Evolutionary conservation across 2,113 vertebrate species (phyloP), one percentile per base, ranked within the genome.

Genomic region (Nothoprocta pentlandii): DNA sequence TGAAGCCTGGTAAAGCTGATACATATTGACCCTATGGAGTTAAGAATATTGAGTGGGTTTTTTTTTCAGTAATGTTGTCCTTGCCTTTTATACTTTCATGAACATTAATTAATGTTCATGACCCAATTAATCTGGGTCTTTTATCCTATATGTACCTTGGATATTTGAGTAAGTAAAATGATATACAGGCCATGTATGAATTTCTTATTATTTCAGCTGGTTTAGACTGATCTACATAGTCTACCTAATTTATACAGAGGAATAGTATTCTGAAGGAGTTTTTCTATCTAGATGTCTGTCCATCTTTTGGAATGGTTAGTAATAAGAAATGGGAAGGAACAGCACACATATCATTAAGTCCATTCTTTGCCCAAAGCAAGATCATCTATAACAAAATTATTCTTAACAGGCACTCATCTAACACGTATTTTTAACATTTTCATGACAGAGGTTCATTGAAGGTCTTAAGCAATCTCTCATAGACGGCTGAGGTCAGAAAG

Each of bases 51-150:
- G 21, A 54, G 2, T 39, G 36, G 6, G 6, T 6, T 41, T 39
- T 80, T 91, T 80, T 89, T 93, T 94, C 44, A 85, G 12, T 80
- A 42, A 54, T 59, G 10, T 22, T 82, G 71, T 74, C 87, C 84
- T 93, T 85, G 84, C 63, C 32, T 67, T 91, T 85, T 67, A 41
- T 51, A 21, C 36, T 89, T 91, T 92, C n/a, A 46, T 78, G 75
- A 94, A 92, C 49, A 68, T 95, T 93, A 94, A 95, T 89, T 91
- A 89, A 39, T 39, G 36, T 39, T 39, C 36, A 39, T 39, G 36
- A 39, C 36, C 36, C 36, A 39, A 39, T 39, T 39, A 39, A 39
- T 39, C 36, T 44, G 58, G 2, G 25, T 26, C 59, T 85, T 94
- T 92, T 76, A 74, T 77, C 30, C 49, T 68, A 51, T 70, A 87